Evolutionary conservation across 2,113 vertebrate genomes (phyloP).

Genomic region (Oostethus manadensis): DNA sequence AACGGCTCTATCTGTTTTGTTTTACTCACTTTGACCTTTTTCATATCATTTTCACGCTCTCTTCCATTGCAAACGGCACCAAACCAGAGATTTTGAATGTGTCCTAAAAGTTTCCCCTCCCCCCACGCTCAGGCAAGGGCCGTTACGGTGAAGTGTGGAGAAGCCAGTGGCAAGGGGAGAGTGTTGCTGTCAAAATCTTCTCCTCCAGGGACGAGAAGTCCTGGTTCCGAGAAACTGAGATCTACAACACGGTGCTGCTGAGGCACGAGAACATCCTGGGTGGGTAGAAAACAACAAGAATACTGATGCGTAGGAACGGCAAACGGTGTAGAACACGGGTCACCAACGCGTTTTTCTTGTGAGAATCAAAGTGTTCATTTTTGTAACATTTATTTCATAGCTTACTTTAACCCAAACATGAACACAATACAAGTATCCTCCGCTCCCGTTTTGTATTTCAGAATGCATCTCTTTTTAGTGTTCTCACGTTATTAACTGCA

Average conservation of each 20-base stretch:
- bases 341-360: too few relatives aligned
- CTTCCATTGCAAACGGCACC: neutral
- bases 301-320: neutral
- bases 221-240: constrained; percentile 98
- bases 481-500: too few relatives aligned
- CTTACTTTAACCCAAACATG: too few relatives aligned
- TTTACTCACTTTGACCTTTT: too few relatives aligned
- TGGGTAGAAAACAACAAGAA: constrained; percentile 48
- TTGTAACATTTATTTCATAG: too few relatives aligned
- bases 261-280: constrained; percentile 95
- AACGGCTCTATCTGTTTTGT: too few relatives aligned
- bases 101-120: neutral
- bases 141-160: constrained; percentile 96
- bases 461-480: too few relatives aligned
- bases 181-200: constrained; percentile 96
- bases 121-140: constrained; percentile 80
- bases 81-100: neutral
- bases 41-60: too few relatives aligned
- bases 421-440: too few relatives aligned
- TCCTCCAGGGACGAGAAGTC: constrained; percentile 97
- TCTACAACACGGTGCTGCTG: constrained; percentile 97
- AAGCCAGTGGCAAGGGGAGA: constrained; percentile 97
- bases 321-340: too few relatives aligned
- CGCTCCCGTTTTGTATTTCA: too few relatives aligned
- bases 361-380: too few relatives aligned